phyloP scores from a whole-genome alignment of 2,113 vertebrate genomes.

The Nannobrachium achirus region DNA sequence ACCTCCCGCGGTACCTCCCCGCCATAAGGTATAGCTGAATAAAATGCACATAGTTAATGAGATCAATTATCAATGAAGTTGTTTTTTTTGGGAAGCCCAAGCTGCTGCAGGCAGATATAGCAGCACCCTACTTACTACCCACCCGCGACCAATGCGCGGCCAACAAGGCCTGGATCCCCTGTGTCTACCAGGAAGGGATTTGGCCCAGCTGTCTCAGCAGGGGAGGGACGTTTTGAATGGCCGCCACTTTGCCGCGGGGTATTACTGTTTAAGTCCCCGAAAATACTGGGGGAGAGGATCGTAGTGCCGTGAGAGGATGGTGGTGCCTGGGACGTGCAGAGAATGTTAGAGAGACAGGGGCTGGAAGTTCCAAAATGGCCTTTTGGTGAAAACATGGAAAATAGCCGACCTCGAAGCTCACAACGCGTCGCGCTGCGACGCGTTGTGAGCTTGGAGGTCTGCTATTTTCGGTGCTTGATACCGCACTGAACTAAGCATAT shows the following conservation, averaged over 20 bases:
- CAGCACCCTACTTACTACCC: not conserved
- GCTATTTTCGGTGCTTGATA: too few species aligned
- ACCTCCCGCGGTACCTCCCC: slow-evolving; percentile 44
- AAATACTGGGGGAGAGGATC: not conserved
- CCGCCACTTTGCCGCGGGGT: not conserved
- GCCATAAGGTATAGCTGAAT: slow-evolving; percentile 34
- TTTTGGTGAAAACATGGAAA: too few species aligned
- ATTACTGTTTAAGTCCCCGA: not conserved
- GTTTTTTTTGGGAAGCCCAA: not conserved
- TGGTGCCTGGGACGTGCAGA: slow-evolving; percentile 4
- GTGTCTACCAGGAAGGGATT: slow-evolving; percentile 41
- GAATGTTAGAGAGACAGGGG: slow-evolving; percentile 20
- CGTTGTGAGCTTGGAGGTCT: too few species aligned
- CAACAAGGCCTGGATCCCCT: slow-evolving; percentile 46
- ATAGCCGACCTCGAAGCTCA: too few species aligned
- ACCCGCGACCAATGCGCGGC: slow-evolving; percentile 1
- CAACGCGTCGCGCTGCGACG: too few species aligned
- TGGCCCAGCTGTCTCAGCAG: not conserved
- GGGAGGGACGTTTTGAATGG: not conserved
- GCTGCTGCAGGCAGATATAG: slow-evolving; percentile 4
- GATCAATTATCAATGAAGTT: slow-evolving; percentile 44
- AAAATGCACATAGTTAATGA: slow-evolving; percentile 64
- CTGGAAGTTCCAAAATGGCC: too few species aligned
- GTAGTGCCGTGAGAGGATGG: not conserved
- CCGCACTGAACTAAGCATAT: too few species aligned